These are phyloP conservation scores for Rhinatrema bivittatum DNA, from an alignment of 2,797 vertebrate genomes.

Conservation along the genomic window DNA sequence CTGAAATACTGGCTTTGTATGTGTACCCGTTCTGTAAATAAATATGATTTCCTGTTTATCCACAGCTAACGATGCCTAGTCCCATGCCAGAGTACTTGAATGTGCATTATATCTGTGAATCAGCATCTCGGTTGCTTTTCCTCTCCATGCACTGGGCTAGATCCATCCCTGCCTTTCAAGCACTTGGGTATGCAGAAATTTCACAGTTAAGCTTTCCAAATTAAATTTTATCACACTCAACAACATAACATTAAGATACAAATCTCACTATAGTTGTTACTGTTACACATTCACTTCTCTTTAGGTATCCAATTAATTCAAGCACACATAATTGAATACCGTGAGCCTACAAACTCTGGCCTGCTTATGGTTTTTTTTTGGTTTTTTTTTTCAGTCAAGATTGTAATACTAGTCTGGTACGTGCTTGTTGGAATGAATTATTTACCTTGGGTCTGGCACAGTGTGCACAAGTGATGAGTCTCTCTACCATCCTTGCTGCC, in stretches of 20 bases:
- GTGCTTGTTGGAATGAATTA: conserved; percentile 96
- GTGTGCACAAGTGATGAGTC: conserved; percentile 93
- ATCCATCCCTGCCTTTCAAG: conserved; percentile 94
- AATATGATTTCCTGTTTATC: conserved; percentile 10
- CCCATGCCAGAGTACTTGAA: conserved; percentile 97
- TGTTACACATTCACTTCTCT: too few relatives aligned
- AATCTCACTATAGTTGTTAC: neutral
- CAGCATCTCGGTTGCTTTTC: conserved; percentile 92
- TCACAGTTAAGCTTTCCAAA: too few relatives aligned
- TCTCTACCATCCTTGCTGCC: conserved; percentile 91
- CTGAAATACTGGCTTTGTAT: too few relatives aligned
- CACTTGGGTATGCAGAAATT: conserved; percentile 77
- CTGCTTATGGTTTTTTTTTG: too few relatives aligned
- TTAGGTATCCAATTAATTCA: too few relatives aligned
- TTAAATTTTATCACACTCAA: too few relatives aligned
- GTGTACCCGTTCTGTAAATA: too few relatives aligned
- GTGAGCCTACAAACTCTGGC: too few relatives aligned
- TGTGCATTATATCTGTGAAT: conserved; percentile 98
- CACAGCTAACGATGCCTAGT: conserved; percentile 84
- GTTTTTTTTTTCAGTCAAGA: conserved; percentile 76
- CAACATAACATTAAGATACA: too few relatives aligned
- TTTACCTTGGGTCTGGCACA: conserved; percentile 93
- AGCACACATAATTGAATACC: too few relatives aligned
- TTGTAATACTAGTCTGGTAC: conserved; percentile 87
- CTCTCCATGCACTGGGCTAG: conserved; percentile 99